Evolutionary conservation across 1,140 invertebrate species (phyloP), one percentile per base, ranked within the genome.

Genomic region (Drosophila biarmipes): DNA sequence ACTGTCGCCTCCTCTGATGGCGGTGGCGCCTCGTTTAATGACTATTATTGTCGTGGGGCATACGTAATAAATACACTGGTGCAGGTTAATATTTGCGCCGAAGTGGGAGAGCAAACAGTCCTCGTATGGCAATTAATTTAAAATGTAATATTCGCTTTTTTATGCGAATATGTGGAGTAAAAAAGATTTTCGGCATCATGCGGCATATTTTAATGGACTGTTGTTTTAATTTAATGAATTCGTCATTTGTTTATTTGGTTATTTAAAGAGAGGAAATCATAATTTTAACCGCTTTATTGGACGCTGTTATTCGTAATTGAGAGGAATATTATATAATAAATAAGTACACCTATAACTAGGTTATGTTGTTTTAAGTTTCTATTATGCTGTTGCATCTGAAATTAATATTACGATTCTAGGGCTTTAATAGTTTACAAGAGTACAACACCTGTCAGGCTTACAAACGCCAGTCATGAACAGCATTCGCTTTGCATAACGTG

Each of bases 401-500:
- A 19, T 19, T 10, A 4, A 4, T 10, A 19, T 19, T 42, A 8
- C 11, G 8, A 34, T 8, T 8, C 40, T 10, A 19, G 14, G 15
- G 2, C 37, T n/a, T n/a, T 37, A 37, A 37, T 10, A 19, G 11
- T 46, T 57, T 57, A 24, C 15, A 17, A 29, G 31, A 46, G 14
- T 46, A 46, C 14, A 11, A 6, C 40, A 35, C 21, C 15, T 62
- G 43, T 14, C 45, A 6, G 34, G 15, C 29, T 37, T 29, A 31
- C 21, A 40, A 40, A 38, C 21, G 38, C 1, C 17, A 31, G 14
- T 11, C 29, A 21, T 57, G 48, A 49, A 49, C 34, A 34, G 4
- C 48, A 34, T 57, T 49, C 53, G 52, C 37, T 67, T 57, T 62
- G 42, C 66, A 73, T 78, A 82, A 78, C 76, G 64, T 79, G 64